Conservation (phyloP, 30 jellyfish, hydroid and myxozoan species). For the Pelagia noctiluca region DNA sequence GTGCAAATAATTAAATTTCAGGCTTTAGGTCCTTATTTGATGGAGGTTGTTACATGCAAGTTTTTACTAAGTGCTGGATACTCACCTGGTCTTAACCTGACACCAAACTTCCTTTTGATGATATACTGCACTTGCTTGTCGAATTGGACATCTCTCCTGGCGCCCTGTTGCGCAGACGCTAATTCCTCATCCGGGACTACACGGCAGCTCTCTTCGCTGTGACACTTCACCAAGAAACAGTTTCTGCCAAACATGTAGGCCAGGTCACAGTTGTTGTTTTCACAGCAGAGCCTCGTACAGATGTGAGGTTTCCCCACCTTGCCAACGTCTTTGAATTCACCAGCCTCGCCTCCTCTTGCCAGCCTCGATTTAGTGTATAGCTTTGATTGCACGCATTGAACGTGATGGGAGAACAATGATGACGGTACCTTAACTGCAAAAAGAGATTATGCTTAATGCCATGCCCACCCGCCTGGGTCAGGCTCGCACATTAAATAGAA, state of each 20-base stretch:
- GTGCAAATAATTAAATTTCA: too few relatives aligned
- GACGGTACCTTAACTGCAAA: slow-evolving; percentile 94
- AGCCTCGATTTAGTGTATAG: slow-evolving; percentile 84
- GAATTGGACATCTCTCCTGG: slow-evolving; percentile 67
- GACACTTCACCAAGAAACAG: slow-evolving; percentile 93
- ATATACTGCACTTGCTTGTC: slow-evolving; percentile 94
- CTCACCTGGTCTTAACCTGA: slow-evolving; percentile 85
- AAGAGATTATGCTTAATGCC: too few relatives aligned
- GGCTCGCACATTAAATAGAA: too few relatives aligned
- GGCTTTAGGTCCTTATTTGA: too few relatives aligned
- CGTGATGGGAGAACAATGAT: slow-evolving; percentile 90
- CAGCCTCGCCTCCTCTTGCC: slow-evolving; percentile 95
- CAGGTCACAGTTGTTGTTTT: slow-evolving; percentile 90
- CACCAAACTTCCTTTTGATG: slow-evolving; percentile 90
- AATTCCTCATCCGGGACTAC: slow-evolving; percentile 96
- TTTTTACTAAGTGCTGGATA: too few relatives aligned
- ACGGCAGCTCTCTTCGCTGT: slow-evolving; percentile 93
- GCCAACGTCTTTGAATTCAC: slow-evolving; percentile 95
- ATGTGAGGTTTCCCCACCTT: slow-evolving; percentile 95
- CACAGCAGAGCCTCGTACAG: slow-evolving; percentile 95
- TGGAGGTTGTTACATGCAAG: too few relatives aligned
- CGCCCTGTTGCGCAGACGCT: slow-evolving; percentile 33
- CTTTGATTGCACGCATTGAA: slow-evolving; percentile 96
- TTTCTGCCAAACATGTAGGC: slow-evolving; percentile 98
- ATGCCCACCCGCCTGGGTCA: too few relatives aligned